phyloP scores from a whole-genome alignment of 2,113 vertebrate genomes.

The Gobio gobio region DNA sequence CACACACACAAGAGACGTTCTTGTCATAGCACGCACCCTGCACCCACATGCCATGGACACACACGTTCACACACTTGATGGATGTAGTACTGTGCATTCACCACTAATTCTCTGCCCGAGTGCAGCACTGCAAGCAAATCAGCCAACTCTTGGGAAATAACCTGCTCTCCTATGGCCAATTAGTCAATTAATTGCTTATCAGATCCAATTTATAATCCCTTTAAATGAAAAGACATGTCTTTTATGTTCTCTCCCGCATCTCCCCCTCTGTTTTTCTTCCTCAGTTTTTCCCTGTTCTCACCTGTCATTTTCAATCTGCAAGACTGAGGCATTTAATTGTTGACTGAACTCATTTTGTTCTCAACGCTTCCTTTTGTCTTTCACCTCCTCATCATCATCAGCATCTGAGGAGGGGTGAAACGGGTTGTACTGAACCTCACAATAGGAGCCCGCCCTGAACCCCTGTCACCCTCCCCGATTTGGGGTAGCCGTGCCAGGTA shows the following conservation, averaged over 20 bases:
- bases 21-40: not conserved
- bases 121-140: slow-evolving; percentile 42
- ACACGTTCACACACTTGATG: not conserved
- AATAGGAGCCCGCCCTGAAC: slow-evolving; percentile 9
- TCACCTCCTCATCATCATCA: slow-evolving; percentile 36
- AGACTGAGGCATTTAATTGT: slow-evolving; percentile 77
- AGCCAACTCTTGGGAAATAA: slow-evolving; percentile 71
- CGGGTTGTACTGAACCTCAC: slow-evolving; percentile 31
- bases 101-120: slow-evolving; percentile 49
- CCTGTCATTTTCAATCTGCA: slow-evolving; percentile 80
- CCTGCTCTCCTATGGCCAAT: slow-evolving; percentile 76
- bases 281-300: slow-evolving; percentile 61
- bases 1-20: no score
- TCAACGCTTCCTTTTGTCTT: slow-evolving; percentile 42
- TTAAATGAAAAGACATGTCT: slow-evolving; percentile 73
- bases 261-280: slow-evolving; percentile 40
- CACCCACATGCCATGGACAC: not conserved
- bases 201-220: slow-evolving; percentile 75
- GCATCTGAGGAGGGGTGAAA: not conserved
- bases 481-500: slow-evolving; percentile 1
- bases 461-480: slow-evolving; percentile 3
- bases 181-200: slow-evolving; percentile 81
- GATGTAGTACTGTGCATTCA: slow-evolving; percentile 5
- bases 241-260: slow-evolving; percentile 50
- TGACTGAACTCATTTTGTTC: slow-evolving; percentile 52